Conservation (phyloP, 2,797 vertebrate species). For the Poeciliopsis presidionis region DNA sequence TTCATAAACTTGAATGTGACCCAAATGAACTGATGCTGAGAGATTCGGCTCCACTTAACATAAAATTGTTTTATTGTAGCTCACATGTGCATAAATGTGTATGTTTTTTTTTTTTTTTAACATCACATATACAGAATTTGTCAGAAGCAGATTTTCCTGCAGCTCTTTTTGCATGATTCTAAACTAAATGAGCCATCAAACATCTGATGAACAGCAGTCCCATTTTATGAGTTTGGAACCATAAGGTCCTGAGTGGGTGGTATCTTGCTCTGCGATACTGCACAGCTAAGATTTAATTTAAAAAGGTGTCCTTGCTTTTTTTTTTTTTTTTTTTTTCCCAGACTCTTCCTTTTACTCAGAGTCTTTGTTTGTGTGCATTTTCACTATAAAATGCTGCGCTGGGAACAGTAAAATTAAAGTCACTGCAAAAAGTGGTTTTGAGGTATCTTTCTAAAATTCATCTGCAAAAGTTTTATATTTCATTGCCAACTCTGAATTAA, state of each 20-base stretch:
- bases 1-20: constrained; percentile 15
- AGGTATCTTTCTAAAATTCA: neutral
- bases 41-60: neutral
- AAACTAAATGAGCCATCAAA: constrained; percentile 31
- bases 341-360: neutral
- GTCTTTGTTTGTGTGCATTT: neutral
- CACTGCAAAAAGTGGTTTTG: neutral
- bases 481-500: neutral
- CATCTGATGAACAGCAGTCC: constrained; percentile 36
- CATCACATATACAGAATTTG: constrained; percentile 28
- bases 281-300: constrained; percentile 38
- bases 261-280: constrained; percentile 18
- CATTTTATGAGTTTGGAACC: constrained; percentile 37
- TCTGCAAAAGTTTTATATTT: neutral
- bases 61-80: neutral
- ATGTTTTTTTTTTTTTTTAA: neutral
- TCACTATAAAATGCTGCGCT: neutral
- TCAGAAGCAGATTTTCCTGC: constrained; percentile 15
- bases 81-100: neutral
- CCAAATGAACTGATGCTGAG: constrained; percentile 10
- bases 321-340: no score
- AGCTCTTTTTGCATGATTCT: constrained; percentile 21
- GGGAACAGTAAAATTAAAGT: neutral
- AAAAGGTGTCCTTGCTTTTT: neutral
- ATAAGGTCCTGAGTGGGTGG: constrained; percentile 37